These are phyloP conservation scores for Loriculus beryllinus DNA, from an alignment of 2,797 vertebrate genomes.

Conservation along the genomic window DNA sequence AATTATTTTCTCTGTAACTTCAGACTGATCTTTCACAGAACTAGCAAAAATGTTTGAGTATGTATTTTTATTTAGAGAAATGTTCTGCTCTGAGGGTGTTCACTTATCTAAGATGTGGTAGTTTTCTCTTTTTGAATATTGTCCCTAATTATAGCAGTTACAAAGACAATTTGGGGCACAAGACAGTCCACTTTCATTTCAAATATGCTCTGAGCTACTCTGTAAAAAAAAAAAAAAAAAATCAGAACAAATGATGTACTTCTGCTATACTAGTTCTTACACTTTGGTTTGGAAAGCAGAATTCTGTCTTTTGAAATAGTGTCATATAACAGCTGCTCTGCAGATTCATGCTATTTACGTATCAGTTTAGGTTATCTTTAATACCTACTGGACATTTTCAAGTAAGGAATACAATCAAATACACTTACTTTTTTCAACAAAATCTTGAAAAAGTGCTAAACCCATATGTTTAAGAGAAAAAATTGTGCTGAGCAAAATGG, in stretches of 20 bases:
- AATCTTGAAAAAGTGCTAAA: background rate
- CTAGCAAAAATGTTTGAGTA: background rate
- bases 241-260: background rate
- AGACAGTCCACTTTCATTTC: background rate
- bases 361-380: background rate
- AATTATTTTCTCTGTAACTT: background rate
- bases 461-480: background rate
- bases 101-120: background rate
- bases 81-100: background rate
- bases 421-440: background rate
- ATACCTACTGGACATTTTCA: background rate
- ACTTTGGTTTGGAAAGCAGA: background rate
- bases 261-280: background rate
- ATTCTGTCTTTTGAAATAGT: background rate
- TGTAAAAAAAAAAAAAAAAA: background rate
- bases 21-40: background rate
- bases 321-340: background rate
- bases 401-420: background rate
- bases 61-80: background rate
- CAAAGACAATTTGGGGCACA: background rate
- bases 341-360: background rate
- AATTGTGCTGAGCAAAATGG: background rate
- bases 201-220: background rate
- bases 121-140: background rate
- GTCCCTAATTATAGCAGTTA: background rate